Conservation (phyloP, 2,888 invertebrate species). For the Noctua pronuba region DNA sequence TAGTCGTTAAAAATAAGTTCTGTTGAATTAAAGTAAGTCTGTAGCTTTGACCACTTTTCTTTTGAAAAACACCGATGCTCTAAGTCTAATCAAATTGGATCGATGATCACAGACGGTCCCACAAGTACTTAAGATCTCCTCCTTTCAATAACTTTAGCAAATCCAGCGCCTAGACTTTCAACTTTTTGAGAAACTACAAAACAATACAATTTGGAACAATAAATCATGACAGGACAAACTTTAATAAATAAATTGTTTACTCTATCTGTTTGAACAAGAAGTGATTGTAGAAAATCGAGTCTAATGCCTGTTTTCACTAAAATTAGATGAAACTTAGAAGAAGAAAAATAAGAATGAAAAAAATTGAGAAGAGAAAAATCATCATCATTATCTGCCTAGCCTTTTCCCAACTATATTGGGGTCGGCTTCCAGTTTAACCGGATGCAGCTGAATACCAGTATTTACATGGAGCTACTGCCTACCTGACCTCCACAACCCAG, state of each 20-base stretch:
- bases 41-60: not conserved
- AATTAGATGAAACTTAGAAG: not conserved
- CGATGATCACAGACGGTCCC: not conserved
- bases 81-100: not conserved
- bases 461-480: too few relatives aligned
- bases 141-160: conserved; percentile 25
- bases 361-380: too few relatives aligned
- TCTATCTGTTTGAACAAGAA: conserved; percentile 21
- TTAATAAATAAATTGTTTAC: conserved; percentile 34
- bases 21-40: conserved; percentile 10
- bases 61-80: not conserved
- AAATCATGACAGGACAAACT: conserved; percentile 34
- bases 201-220: conserved; percentile 7
- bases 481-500: too few relatives aligned
- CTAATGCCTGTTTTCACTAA: conserved; percentile 31
- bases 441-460: too few relatives aligned
- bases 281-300: conserved; percentile 32
- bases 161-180: not conserved
- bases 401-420: too few relatives aligned
- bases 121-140: too few relatives aligned
- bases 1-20: conserved; percentile 26
- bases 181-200: not conserved
- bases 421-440: too few relatives aligned
- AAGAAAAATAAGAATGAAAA: too few relatives aligned
- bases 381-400: too few relatives aligned